phyloP scores from a whole-genome alignment of 2,797 vertebrate species.

The Monodelphis domestica region DNA sequence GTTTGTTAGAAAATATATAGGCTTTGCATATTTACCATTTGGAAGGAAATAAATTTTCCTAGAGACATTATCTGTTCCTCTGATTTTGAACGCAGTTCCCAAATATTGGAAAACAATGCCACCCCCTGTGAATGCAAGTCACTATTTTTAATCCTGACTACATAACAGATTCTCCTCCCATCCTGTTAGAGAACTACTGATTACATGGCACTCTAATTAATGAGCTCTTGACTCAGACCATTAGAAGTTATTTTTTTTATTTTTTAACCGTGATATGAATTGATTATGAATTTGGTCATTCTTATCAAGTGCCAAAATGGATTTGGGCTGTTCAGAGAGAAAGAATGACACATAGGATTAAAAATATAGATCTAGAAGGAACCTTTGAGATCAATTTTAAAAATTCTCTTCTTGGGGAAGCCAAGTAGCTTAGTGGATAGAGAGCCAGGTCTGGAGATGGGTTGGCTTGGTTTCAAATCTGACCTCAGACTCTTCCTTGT shows the following conservation, averaged over 20 bases:
- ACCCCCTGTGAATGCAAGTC: constrained; percentile 48
- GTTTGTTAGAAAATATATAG: constrained; percentile 74
- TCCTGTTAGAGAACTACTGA: constrained; percentile 37
- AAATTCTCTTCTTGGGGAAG: neutral
- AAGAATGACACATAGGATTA: neutral
- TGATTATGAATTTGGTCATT: neutral
- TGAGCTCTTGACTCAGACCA: neutral
- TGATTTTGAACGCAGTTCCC: constrained; percentile 57
- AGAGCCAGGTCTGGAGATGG: too few relatives aligned
- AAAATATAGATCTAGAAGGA: neutral
- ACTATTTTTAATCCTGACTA: constrained; percentile 18
- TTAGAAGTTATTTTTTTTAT: neutral
- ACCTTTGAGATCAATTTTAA: neutral
- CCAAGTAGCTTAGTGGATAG: too few relatives aligned
- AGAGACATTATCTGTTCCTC: constrained; percentile 47
- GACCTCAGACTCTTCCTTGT: too few relatives aligned
- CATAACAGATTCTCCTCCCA: constrained; percentile 11
- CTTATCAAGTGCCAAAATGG: neutral
- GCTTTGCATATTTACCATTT: constrained; percentile 67
- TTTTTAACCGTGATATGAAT: neutral
- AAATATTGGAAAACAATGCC: constrained; percentile 45
- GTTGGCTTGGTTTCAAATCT: too few relatives aligned
- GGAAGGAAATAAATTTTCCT: constrained; percentile 62
- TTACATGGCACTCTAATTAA: constrained; percentile 2
- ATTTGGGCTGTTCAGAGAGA: neutral